Base-by-base conservation (phyloP, 2,113 vertebrate genomes). In the Prochilodus magdalenae region DNA sequence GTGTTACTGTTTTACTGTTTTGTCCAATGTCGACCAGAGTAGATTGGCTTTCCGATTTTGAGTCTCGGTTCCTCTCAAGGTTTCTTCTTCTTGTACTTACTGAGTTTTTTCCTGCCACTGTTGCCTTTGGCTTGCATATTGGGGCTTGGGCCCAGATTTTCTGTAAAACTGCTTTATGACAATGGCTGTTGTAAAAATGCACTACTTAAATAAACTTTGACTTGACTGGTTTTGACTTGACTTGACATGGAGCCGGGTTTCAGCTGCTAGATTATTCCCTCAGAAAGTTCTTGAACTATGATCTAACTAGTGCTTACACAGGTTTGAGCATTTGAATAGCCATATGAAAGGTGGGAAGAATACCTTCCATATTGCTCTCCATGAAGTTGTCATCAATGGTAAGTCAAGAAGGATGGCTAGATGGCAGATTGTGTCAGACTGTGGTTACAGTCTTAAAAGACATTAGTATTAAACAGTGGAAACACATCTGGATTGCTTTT, bases 401-500 rank as follows among this genome's bases (percentile, higher is more conserved):
- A 11, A 67, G 65, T 65, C 36, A 62, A 33, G 51, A 60, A 67
- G 10, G 13, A 78, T 67, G 70, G 62, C 47, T 26, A 14, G 26
- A n/a, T 85, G 51, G 67, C 47, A 73, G 73, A 57, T 77, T 33
- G 33, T 60, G 51, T 79, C 49, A 77, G 47, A 49, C 27, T 85
- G 74, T 73, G 74, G 69, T 85, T 77, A 29, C 65, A 79, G 70
- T 55, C 75, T 1, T n/a, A 73, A 85, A 69, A 67, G 40, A 62
- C 62, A 78, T 78, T 72, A 78, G 36, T 30, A 26, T 59, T 67
- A 85, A 77, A 77, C 36, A 33, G 62, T 55, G 59, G 66, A 84
- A 84, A 81, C 47, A 76, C 40, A 4, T 76, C 59, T 84, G 67
- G 78, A 77, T 77, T 66, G 29, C 18, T 81, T 71, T 71, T 78